A percentile compares a stretch with the other conserved stretches of the same genome.
phyloP scores from a whole-genome alignment of 2,797 vertebrate species.

The Lacerta bilineata region DNA sequence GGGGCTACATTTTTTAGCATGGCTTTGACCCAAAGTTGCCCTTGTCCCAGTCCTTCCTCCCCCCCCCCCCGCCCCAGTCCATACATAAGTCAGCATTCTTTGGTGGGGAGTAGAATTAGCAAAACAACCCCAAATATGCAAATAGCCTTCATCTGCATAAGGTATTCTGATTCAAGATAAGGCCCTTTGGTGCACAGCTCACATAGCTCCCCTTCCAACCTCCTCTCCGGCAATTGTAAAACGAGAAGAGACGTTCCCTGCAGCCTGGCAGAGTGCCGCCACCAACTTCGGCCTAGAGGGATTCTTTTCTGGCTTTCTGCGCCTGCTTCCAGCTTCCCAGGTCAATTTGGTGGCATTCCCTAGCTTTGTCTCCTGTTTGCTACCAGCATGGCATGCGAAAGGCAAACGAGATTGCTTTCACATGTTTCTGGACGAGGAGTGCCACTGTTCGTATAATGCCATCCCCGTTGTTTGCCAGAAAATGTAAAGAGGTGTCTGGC shows the following conservation, averaged over 20 bases:
- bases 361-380: background rate
- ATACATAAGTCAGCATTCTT: no score
- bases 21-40: no score
- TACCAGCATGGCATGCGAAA: background rate
- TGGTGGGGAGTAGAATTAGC: background rate
- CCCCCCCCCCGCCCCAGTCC: no score
- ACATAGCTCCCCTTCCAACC: background rate
- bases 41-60: no score
- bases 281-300: background rate
- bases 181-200: background rate
- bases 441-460: background rate
- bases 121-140: background rate
- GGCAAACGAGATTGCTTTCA: background rate
- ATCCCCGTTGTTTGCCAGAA: background rate
- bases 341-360: background rate
- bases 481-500: slow-evolving; percentile 1
- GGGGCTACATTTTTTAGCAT: no score
- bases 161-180: background rate
- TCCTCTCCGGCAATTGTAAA: background rate
- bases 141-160: background rate
- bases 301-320: background rate
- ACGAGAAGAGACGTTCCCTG: background rate
- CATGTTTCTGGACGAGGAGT: background rate
- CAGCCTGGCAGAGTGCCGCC: background rate
- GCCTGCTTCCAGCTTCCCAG: background rate